Percentiles rank a stretch among this genome's conserved stretches.
phyloP scores from a whole-genome alignment of 2,888 invertebrate species.

The Archips crataeganus region DNA sequence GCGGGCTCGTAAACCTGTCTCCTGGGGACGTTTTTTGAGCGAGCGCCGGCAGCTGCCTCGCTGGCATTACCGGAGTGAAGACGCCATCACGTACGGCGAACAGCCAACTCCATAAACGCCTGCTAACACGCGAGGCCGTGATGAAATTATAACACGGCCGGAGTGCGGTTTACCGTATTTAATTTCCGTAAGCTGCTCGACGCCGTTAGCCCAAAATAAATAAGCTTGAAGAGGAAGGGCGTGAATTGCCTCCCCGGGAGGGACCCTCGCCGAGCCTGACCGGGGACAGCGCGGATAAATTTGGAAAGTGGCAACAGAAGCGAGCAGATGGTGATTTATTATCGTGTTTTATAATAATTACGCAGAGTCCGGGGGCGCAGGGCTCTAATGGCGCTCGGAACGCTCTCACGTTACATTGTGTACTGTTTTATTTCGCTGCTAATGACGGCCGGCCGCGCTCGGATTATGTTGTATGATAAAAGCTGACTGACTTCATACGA shows the following conservation, averaged over 20 bases:
- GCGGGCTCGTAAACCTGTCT: constrained; percentile 56
- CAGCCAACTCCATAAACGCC: constrained; percentile 50
- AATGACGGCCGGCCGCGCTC: constrained; percentile 35
- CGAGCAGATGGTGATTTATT: constrained; percentile 83
- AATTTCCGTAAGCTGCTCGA: constrained; percentile 75
- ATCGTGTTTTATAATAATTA: constrained; percentile 82
- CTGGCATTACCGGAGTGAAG: constrained; percentile 45
- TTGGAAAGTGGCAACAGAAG: constrained; percentile 79
- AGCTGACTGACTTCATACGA: constrained; percentile 21
- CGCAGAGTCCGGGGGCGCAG: constrained; percentile 67
- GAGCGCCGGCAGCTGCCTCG: constrained; percentile 45
- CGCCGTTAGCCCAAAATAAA: constrained; percentile 78
- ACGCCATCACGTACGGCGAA: constrained; percentile 39
- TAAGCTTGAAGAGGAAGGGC: constrained; percentile 69
- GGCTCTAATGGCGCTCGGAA: constrained; percentile 60
- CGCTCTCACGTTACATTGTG: constrained; percentile 59
- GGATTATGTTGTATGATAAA: constrained; percentile 38
- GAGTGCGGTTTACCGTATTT: constrained; percentile 70
- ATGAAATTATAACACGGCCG: constrained; percentile 63
- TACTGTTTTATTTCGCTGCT: constrained; percentile 58
- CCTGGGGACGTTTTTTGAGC: constrained; percentile 52
- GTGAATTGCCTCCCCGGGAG: constrained; percentile 62
- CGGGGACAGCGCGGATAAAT: constrained; percentile 64
- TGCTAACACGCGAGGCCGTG: constrained; percentile 50
- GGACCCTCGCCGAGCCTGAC: constrained; percentile 30